Conservation (phyloP, 2,888 invertebrate genomes). For the Ischnus inquisitorius region DNA sequence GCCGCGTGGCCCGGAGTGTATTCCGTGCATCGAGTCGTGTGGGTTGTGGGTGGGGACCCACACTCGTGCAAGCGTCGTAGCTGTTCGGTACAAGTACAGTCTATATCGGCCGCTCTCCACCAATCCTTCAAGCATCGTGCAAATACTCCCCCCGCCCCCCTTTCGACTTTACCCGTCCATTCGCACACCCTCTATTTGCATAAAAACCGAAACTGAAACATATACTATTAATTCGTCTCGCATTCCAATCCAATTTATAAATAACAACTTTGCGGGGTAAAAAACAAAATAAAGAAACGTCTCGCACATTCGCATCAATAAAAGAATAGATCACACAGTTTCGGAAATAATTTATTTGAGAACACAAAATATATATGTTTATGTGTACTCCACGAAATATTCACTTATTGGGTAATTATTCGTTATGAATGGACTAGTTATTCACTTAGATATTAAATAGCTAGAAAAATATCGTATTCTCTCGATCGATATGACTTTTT, state of each 20-base stretch:
- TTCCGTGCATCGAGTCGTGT: conserved; percentile 61
- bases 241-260: conserved; percentile 55
- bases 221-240: conserved; percentile 61
- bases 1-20: conserved; percentile 57
- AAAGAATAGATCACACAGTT: conserved; percentile 49
- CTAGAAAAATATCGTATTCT: conserved; percentile 50
- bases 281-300: conserved; percentile 27
- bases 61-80: conserved; percentile 6
- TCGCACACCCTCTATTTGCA: conserved; percentile 64
- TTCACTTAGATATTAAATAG: conserved; percentile 45
- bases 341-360: conserved; percentile 71
- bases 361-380: conserved; percentile 60
- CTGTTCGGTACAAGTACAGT: conserved; percentile 10
- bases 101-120: conserved; percentile 55
- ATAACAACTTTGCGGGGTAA: conserved; percentile 26
- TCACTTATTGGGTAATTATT: conserved; percentile 57
- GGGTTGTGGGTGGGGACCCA: conserved; percentile 52
- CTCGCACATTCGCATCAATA: conserved; percentile 13
- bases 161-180: conserved; percentile 53
- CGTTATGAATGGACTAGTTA: conserved; percentile 67
- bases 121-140: conserved; percentile 68
- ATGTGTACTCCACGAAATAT: conserved; percentile 56
- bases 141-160: conserved; percentile 52
- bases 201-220: conserved; percentile 63
- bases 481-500: conserved; percentile 47